phyloP scores from a whole-genome alignment of 2,797 vertebrate species.

The Momotus momota region DNA sequence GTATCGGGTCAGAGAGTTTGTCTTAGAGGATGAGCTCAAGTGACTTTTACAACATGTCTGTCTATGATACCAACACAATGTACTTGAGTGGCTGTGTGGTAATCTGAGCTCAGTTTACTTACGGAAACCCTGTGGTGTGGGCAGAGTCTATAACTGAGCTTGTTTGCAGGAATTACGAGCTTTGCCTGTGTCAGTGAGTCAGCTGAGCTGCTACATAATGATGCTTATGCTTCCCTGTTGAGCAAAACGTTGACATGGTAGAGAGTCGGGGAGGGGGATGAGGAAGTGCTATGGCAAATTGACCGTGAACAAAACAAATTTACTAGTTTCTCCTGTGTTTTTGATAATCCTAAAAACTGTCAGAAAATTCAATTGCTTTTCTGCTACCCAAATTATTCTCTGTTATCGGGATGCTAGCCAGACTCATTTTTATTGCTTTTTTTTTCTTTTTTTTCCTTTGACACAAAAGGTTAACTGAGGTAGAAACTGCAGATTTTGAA shows the following conservation, averaged over 20 bases:
- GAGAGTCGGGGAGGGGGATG: not conserved
- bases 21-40: not conserved
- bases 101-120: not conserved
- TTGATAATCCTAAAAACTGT: constrained; percentile 66
- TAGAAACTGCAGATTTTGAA: constrained; percentile 62
- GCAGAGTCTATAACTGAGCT: not conserved
- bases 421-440: not conserved
- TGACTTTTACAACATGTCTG: not conserved
- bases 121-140: not conserved
- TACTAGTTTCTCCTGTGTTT: constrained; percentile 58
- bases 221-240: constrained; percentile 35
- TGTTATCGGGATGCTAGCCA: constrained; percentile 47
- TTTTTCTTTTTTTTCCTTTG: not conserved
- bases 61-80: not conserved
- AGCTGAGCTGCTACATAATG: constrained; percentile 27
- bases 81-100: not conserved
- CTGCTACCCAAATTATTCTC: constrained; percentile 51
- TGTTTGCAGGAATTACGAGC: constrained; percentile 44
- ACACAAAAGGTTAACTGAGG: constrained; percentile 57
- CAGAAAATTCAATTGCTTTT: constrained; percentile 63
- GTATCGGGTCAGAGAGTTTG: not conserved
- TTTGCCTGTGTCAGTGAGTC: constrained; percentile 34
- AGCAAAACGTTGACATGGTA: constrained; percentile 35
- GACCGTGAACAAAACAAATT: constrained; percentile 67
- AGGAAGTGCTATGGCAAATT: constrained; percentile 42